Evolutionary conservation across 2,888 invertebrate species (phyloP).

Genomic region (Bibio marci): DNA sequence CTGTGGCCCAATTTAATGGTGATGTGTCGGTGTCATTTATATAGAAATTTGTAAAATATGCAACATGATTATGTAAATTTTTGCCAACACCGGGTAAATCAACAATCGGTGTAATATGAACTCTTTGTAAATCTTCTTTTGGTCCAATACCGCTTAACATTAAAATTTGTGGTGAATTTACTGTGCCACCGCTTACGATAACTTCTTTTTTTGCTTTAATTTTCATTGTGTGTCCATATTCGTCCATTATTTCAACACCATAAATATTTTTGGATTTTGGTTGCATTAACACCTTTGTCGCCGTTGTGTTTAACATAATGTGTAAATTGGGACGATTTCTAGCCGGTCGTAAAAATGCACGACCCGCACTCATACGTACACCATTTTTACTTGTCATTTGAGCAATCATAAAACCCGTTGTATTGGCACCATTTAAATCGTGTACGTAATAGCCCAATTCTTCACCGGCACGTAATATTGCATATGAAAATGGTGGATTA

Average conservation of each 20-base stretch:
- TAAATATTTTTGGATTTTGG: constrained; percentile 53
- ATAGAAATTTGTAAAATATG: constrained; percentile 59
- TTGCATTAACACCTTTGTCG: constrained; percentile 57
- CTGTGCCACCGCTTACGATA: constrained; percentile 60
- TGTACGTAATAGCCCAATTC: constrained; percentile 56
- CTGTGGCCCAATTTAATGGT: constrained; percentile 80
- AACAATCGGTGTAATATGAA: constrained; percentile 48
- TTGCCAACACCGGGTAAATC: constrained; percentile 64
- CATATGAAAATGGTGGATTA: constrained; percentile 63
- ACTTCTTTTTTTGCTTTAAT: constrained; percentile 68
- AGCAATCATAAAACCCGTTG: constrained; percentile 74
- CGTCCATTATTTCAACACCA: constrained; percentile 46
- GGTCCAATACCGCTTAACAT: constrained; percentile 81
- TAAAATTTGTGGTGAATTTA: constrained; percentile 86
- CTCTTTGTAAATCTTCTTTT: constrained; percentile 41
- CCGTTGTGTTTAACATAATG: constrained; percentile 68
- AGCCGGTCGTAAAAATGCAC: constrained; percentile 68
- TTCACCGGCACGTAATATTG: constrained; percentile 59
- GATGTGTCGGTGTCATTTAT: constrained; percentile 73
- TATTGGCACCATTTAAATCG: constrained; percentile 66
- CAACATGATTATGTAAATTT: constrained; percentile 76
- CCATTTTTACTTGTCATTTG: constrained; percentile 79
- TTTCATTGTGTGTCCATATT: constrained; percentile 33
- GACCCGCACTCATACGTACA: constrained; percentile 62
- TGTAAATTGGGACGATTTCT: constrained; percentile 60